These are phyloP conservation scores for Cantharis rufa DNA, from an alignment of 2,888 invertebrate genomes.

Conservation along the genomic window DNA sequence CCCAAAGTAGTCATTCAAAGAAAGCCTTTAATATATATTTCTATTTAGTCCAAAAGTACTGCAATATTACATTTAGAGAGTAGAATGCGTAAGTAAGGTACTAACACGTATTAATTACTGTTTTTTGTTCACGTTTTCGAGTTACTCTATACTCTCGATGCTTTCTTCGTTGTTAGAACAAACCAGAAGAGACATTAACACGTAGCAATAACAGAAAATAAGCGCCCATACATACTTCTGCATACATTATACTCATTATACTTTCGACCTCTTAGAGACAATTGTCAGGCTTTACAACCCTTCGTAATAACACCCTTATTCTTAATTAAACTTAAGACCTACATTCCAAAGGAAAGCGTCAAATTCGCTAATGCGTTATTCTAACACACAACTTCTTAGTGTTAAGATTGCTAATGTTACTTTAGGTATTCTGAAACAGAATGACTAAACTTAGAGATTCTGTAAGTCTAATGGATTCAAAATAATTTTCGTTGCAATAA, in stretches of 20 bases:
- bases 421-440: slow-evolving; percentile 56
- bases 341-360: slow-evolving; percentile 50
- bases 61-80: slow-evolving; percentile 27
- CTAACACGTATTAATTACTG: slow-evolving; percentile 23
- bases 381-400: slow-evolving; percentile 48
- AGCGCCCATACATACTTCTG: slow-evolving; percentile 37
- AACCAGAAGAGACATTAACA: slow-evolving; percentile 28
- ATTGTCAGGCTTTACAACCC: slow-evolving; percentile 48
- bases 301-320: slow-evolving; percentile 51
- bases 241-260: slow-evolving; percentile 50
- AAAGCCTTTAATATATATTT: slow-evolving; percentile 23
- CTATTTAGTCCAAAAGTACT: slow-evolving; percentile 31
- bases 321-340: slow-evolving; percentile 51
- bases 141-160: slow-evolving; percentile 5
- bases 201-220: slow-evolving; percentile 33
- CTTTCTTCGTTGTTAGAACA: slow-evolving; percentile 15
- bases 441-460: slow-evolving; percentile 56
- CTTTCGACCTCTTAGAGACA: slow-evolving; percentile 50
- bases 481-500: slow-evolving; percentile 18
- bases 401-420: slow-evolving; percentile 51
- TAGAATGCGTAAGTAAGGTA: slow-evolving; percentile 30
- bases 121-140: slow-evolving; percentile 19
- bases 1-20: slow-evolving; percentile 18
- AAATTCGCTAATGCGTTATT: slow-evolving; percentile 51
- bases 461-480: slow-evolving; percentile 51